Evolutionary conservation across 2,113 vertebrate genomes (phyloP), one percentile per base, ranked within the genome.

Genomic region (Fulmarus glacialis): DNA sequence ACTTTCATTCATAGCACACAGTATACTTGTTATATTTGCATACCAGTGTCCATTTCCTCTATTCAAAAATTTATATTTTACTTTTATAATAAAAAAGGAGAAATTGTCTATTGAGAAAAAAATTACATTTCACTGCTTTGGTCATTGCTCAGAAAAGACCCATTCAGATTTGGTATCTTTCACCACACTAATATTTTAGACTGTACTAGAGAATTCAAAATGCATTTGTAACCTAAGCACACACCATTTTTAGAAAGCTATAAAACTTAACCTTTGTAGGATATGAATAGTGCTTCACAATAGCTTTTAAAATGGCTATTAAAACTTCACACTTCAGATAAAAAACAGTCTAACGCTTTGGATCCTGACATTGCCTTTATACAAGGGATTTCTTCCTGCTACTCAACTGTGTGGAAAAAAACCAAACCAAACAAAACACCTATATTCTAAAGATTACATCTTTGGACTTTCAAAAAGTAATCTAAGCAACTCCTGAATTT

Each of bases 201-300:
- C 12, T 6, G 52, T 40, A 64, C 15, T 24, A 72, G 42, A 77
- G 26, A 81, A 95, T 72, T 80, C 73, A 68, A 96, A 93, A 82
- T 20, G 22, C 78, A 79, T 89, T 87, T 87, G 64, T 40, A 94
- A 70, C 52, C 66, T 48, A 79, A 79, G 68, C 66, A 70, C 34
- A 79, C 15, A 42, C 16, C 52, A 73, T 68, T 96, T 91, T 87
- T 55, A 60, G 64, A 93, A 75, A 72, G 83, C 73, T 88, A 29
- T 93, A 95, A 93, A 97, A 90, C 67, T 84, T 96, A 90, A 94
- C 90, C 92, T 93, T 95, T 94, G 58, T 24, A 36, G 66, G 66
- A 82, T 73, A 66, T 42, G 67, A 88, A 70, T 12, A 80, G 36
- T 34, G 42, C 82, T 93, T 82, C 78, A 85, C 71, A 94, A 87